Evolutionary conservation across 2,888 invertebrate species (phyloP).

Genomic region (Chaetogeoica ovagalla): DNA sequence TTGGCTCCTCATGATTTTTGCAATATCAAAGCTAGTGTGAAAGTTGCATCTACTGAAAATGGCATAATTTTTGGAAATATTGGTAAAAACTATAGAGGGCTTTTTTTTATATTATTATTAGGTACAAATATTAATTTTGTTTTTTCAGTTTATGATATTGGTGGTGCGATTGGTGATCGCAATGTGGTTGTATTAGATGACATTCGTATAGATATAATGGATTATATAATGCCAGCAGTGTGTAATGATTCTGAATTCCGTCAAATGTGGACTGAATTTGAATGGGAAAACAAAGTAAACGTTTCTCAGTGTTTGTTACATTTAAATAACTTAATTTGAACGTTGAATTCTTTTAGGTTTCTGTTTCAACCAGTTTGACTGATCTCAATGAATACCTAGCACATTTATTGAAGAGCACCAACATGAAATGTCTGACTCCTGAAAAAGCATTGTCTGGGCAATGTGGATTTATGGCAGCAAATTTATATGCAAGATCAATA

Average conservation of each 20-base stretch:
- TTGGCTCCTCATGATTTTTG: constrained; percentile 96
- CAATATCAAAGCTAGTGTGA: constrained; percentile 97
- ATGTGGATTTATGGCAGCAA: constrained; percentile 99
- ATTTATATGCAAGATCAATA: constrained; percentile 97
- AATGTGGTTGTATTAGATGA: constrained; percentile 98
- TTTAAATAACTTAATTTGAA: not conserved
- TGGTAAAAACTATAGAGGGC: constrained; percentile 64
- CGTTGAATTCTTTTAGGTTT: constrained; percentile 62
- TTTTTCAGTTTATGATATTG: constrained; percentile 86
- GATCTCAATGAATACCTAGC: constrained; percentile 91
- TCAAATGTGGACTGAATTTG: constrained; percentile 99
- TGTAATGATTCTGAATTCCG: constrained; percentile 96
- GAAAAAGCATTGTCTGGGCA: constrained; percentile 75
- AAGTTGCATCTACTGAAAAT: constrained; percentile 99
- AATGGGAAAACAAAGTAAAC: constrained; percentile 97
- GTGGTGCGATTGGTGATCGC: constrained; percentile 86
- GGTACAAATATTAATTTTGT: constrained; percentile 25
- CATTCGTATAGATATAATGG: constrained; percentile 99
- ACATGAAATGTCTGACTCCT: constrained; percentile 98
- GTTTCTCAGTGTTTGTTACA: not conserved
- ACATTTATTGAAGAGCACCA: constrained; percentile 90
- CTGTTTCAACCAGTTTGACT: constrained; percentile 90
- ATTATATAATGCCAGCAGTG: constrained; percentile 93
- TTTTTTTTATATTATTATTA: constrained; percentile 24
- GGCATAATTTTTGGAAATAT: constrained; percentile 99